A percentile compares a stretch with the other conserved stretches of the same genome.
Conservation (phyloP, 2,888 invertebrate genomes). For the Cyclophora albipunctata region DNA sequence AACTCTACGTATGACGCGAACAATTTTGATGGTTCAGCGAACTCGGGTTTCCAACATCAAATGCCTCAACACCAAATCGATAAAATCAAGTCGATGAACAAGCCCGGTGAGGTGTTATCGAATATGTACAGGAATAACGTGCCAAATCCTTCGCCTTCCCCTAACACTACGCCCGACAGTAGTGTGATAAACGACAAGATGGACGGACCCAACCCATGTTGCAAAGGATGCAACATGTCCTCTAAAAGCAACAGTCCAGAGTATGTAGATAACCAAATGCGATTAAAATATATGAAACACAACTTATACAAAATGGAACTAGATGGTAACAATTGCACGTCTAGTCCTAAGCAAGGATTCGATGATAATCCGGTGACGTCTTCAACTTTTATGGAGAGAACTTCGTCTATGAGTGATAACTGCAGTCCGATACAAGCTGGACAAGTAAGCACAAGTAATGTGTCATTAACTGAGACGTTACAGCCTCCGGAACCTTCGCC, state of each 20-base stretch:
- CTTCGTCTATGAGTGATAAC: constrained; percentile 75
- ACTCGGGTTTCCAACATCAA: constrained; percentile 39
- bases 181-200: constrained; percentile 58
- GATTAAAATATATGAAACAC: constrained; percentile 57
- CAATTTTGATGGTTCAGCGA: constrained; percentile 39
- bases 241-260: constrained; percentile 60
- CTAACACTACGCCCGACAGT: constrained; percentile 64
- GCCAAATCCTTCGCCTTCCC: constrained; percentile 56
- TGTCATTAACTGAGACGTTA: constrained; percentile 78
- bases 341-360: constrained; percentile 72
- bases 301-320: constrained; percentile 62
- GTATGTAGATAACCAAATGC: constrained; percentile 48
- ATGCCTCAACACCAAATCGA: constrained; percentile 39
- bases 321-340: constrained; percentile 63
- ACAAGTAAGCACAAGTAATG: constrained; percentile 88
- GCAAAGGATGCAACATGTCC: constrained; percentile 69
- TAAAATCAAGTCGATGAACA: constrained; percentile 38
- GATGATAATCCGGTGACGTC: constrained; percentile 81
- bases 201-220: constrained; percentile 57
- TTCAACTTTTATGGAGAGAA: constrained; percentile 78
- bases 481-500: constrained; percentile 77
- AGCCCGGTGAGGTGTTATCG: constrained; percentile 40
- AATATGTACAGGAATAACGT: constrained; percentile 46
- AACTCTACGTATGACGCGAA: constrained; percentile 47
- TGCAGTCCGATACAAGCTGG: constrained; percentile 88